Percentiles rank a stretch among this genome's conserved stretches.
These are phyloP conservation scores for Poeciliopsis gracilis DNA, from an alignment of 2,797 vertebrate genomes.

Conservation along the genomic window DNA sequence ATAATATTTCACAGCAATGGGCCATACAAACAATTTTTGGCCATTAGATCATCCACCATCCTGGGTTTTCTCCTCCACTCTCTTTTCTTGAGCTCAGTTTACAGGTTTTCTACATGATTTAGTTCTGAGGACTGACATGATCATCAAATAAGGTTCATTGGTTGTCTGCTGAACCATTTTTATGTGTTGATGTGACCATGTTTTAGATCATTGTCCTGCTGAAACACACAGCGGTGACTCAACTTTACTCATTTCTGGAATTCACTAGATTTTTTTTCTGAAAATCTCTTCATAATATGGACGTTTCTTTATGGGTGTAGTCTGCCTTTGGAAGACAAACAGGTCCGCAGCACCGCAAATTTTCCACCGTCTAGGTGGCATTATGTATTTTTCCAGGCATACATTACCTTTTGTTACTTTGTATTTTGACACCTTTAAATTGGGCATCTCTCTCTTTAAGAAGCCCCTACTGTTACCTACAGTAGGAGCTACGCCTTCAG, in stretches of 20 bases:
- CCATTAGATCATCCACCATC: background rate
- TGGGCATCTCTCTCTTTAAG: no score
- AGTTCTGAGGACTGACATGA: background rate
- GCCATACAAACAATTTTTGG: background rate
- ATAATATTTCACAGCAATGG: background rate
- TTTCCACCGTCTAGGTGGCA: background rate
- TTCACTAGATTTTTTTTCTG: background rate
- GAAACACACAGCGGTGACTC: background rate
- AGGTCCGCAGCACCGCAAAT: background rate
- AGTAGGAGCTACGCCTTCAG: no score
- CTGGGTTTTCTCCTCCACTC: background rate
- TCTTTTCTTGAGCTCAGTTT: background rate
- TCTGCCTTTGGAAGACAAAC: background rate
- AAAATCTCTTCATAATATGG: background rate
- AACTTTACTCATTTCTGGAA: background rate
- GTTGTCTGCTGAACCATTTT: background rate
- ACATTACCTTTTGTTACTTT: no score
- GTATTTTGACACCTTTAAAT: no score
- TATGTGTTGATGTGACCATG: background rate
- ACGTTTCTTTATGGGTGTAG: background rate
- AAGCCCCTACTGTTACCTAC: no score
- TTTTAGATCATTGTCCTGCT: background rate
- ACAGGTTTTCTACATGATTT: background rate
- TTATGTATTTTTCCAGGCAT: background rate
- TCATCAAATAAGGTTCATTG: background rate